A percentile compares a stretch with the other conserved stretches of the same genome.
phyloP scores from a whole-genome alignment of 1,140 invertebrate genomes.

The Telenomus remus region DNA sequence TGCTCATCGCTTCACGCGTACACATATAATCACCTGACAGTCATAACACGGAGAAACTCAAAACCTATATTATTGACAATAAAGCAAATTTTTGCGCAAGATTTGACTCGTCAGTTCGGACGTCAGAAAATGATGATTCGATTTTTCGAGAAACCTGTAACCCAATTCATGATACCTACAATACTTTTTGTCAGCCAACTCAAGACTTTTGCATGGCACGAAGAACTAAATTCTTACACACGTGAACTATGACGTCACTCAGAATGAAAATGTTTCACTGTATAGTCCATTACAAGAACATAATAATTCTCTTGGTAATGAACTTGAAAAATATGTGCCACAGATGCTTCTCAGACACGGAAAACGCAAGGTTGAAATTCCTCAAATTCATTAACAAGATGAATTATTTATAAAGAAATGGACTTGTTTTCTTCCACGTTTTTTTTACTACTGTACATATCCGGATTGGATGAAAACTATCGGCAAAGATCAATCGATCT shows the following conservation, averaged over 20 bases:
- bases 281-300: too few species aligned
- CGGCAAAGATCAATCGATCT: not conserved
- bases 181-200: too few species aligned
- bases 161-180: not conserved
- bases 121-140: not conserved
- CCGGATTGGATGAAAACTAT: not conserved
- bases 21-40: too few species aligned
- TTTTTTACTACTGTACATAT: not conserved
- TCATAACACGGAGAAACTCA: too few species aligned
- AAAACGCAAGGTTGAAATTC: not conserved
- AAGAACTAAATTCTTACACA: too few species aligned
- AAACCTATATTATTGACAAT: not conserved
- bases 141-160: not conserved
- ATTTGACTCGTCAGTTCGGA: not conserved
- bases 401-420: not conserved
- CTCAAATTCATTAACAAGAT: not conserved
- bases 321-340: constrained; percentile 1
- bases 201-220: too few species aligned
- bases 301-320: not conserved
- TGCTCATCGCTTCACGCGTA: too few species aligned
- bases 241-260: not conserved
- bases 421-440: not conserved
- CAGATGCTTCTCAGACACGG: not conserved
- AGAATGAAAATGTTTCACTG: not conserved
- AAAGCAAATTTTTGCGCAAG: not conserved